Evolutionary conservation across 2,797 vertebrate genomes (phyloP).

Genomic region (Simalia tracyae): DNA sequence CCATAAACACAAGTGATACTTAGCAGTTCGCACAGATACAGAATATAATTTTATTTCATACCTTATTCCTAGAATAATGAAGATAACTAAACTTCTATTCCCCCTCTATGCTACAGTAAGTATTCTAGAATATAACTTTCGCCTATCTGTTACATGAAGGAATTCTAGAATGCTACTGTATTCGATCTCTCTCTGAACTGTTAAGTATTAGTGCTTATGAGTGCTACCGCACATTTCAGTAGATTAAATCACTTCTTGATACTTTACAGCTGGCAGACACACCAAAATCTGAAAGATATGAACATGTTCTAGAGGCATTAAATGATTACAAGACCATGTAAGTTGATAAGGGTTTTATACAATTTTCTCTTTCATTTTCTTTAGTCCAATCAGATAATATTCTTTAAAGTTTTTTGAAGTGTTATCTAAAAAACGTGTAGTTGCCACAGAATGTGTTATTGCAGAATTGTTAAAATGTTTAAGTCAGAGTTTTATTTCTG

Average conservation of each 20-base stretch:
- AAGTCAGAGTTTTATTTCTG: not conserved
- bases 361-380: not conserved
- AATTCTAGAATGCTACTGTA: constrained; percentile 11
- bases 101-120: not conserved
- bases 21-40: not conserved
- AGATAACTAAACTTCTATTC: not conserved
- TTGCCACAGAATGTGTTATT: not conserved
- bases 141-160: not conserved
- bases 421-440: not conserved
- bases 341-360: constrained; percentile 66
- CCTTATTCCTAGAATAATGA: not conserved
- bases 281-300: constrained; percentile 88
- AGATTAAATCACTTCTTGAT: constrained; percentile 71
- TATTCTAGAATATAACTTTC: not conserved
- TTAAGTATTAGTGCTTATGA: constrained; percentile 13
- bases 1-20: not conserved
- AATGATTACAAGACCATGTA: constrained; percentile 95
- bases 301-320: constrained; percentile 89
- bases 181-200: not conserved
- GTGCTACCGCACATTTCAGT: constrained; percentile 46
- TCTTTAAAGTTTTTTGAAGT: not conserved
- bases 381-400: not conserved
- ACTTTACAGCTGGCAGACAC: constrained; percentile 86
- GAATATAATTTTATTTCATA: not conserved
- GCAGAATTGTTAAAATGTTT: not conserved